Evolutionary conservation across 2,888 invertebrate genomes (phyloP).

Genomic region (Tigriopus californicus): DNA sequence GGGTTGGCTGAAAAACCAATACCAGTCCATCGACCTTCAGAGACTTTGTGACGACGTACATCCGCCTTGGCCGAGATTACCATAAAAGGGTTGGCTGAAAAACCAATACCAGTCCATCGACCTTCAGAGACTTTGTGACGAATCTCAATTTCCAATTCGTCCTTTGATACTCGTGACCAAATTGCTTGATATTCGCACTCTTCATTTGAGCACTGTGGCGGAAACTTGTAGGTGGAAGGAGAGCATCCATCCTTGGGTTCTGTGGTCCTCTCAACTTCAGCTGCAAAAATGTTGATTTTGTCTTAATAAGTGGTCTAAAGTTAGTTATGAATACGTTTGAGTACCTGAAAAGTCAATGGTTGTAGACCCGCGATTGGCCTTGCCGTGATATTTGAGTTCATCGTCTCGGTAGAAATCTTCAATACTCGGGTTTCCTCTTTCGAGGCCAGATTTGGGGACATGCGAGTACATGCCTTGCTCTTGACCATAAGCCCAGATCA

Average conservation of each 20-base stretch:
- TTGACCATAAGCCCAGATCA: conserved; percentile 89
- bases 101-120: conserved; percentile 76
- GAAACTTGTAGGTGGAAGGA: conserved; percentile 45
- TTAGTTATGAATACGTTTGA: neutral
- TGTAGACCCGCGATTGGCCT: conserved; percentile 52
- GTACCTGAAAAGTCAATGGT: conserved; percentile 57
- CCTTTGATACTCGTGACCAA: conserved; percentile 50
- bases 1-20: conserved; percentile 44
- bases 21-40: conserved; percentile 60
- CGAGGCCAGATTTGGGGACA: conserved; percentile 51
- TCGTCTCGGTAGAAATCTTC: conserved; percentile 65
- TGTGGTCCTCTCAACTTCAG: neutral
- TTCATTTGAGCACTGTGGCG: conserved; percentile 43
- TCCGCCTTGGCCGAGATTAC: too few relatives aligned
- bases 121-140: conserved; percentile 31
- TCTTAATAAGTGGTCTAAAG: neutral
- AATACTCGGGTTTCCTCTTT: conserved; percentile 37
- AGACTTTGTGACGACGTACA: conserved; percentile 27
- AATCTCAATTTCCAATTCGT: conserved; percentile 54
- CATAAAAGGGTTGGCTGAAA: conserved; percentile 43
- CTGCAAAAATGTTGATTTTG: neutral
- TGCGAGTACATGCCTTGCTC: conserved; percentile 51
- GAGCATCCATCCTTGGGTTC: neutral
- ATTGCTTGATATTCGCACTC: conserved; percentile 58
- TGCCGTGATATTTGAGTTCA: conserved; percentile 85